These are phyloP conservation scores for Xyrichtys novacula DNA, from an alignment of 2,797 vertebrate species.

Conservation along the genomic window DNA sequence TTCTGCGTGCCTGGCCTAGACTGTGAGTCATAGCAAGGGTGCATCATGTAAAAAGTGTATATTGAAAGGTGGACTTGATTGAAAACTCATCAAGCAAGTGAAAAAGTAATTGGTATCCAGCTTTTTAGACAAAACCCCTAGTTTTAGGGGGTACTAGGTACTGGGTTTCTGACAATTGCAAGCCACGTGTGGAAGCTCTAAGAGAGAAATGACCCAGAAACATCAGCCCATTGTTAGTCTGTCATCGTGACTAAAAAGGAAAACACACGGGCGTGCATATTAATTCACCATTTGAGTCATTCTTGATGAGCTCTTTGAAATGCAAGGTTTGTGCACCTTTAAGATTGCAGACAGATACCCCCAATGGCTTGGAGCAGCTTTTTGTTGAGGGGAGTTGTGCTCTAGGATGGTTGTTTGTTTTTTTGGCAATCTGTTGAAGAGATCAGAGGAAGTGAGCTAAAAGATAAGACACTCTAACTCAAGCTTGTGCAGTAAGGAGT, in stretches of 20 bases:
- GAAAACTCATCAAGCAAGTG: background rate
- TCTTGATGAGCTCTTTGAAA: conserved; percentile 4
- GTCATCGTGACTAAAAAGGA: background rate
- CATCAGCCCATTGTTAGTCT: conserved; percentile 6
- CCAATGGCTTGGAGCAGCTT: background rate
- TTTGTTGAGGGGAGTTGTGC: conserved; percentile 3
- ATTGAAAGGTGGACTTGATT: conserved; percentile 1
- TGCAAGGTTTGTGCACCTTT: conserved; percentile 1
- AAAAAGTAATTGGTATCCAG: conserved; percentile 10
- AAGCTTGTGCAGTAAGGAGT: background rate
- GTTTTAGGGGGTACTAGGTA: conserved; percentile 6
- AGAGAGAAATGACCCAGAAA: conserved; percentile 28
- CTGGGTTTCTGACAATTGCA: conserved; percentile 42
- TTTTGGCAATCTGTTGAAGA: background rate
- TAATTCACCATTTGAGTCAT: background rate
- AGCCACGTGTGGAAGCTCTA: conserved; percentile 50
- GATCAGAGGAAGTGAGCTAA: background rate
- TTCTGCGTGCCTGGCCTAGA: conserved; percentile 68
- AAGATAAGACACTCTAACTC: background rate
- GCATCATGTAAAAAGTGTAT: conserved; percentile 54
- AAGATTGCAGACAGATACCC: background rate
- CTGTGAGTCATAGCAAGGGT: conserved; percentile 65
- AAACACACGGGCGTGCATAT: background rate
- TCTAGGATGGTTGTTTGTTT: conserved; percentile 2
- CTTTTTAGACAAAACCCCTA: background rate